Evolutionary conservation across 2,797 vertebrate species (phyloP), one percentile per base, ranked within the genome.

Genomic region (Sarcoramphus papa): DNA sequence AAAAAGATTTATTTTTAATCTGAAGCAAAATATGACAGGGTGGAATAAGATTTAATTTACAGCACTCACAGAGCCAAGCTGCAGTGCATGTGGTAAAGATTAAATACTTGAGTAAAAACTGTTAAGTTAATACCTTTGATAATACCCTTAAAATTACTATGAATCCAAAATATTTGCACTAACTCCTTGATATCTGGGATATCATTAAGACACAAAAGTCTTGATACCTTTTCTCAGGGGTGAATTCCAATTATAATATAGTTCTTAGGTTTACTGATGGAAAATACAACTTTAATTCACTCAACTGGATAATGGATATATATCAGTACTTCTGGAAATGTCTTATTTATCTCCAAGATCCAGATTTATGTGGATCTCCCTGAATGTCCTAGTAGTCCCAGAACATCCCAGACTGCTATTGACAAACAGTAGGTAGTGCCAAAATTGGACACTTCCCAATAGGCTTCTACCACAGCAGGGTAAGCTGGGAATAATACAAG

Each of bases 1-100:
- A 73, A 93, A 92, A 92, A 53, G 35, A 25, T 53, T 74, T 88
- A 14, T 94, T 95, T 95, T 91, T 85, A 74, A 54, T 68, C 60
- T 77, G 56, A 77, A 92, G 25, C 27, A 90, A 90, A 81, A 75
- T 2, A 25, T 43, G n/a, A 69, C 24, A 72, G 67, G 3, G 4
- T 83, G 25, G 37, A 77, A 91, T 37, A 83, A 69, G 25, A 33
- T 57, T 91, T 72, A 57, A 87, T 72, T 92, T 75, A 74, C 30
- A 88, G 17, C 24, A 65, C 40, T 83, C 33, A n/a, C 21, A 67
- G 25, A 60, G 19, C 15, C 18, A 89, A 85, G 45, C 11, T 90
- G n/a, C 53, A 57, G 35, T 43, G 60, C 14, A 41, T 85, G 23
- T 60, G 23, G 9, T 59, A 91, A 82, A 87, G 60, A 80, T 68